Conservation (phyloP, 1,140 invertebrate genomes). For the Drosophila pandora region DNA sequence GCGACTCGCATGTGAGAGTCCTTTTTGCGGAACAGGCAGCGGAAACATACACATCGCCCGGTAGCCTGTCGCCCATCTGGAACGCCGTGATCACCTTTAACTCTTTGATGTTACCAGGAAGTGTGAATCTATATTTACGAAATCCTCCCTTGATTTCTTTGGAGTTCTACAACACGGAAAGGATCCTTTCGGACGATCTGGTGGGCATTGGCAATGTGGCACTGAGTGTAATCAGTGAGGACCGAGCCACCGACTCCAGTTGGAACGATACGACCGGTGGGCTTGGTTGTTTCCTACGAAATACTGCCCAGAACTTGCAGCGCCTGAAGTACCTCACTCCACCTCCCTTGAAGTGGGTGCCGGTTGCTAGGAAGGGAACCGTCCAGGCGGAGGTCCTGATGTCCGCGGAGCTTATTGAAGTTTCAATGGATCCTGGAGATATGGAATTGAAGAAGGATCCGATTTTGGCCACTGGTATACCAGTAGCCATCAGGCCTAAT, state of each 20-base stretch:
- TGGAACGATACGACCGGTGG: slow-evolving; percentile 23
- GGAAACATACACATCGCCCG: slow-evolving; percentile 65
- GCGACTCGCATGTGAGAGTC: slow-evolving; percentile 85
- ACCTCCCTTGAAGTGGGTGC: slow-evolving; percentile 74
- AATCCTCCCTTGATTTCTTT: slow-evolving; percentile 84
- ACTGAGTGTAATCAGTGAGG: slow-evolving; percentile 48
- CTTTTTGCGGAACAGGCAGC: slow-evolving; percentile 81
- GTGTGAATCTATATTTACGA: slow-evolving; percentile 83
- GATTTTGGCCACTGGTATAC: slow-evolving; percentile 51
- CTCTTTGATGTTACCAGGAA: slow-evolving; percentile 84
- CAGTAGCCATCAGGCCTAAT: slow-evolving; percentile 62
- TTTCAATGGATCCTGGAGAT: background rate
- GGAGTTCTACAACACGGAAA: slow-evolving; percentile 82
- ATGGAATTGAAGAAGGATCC: slow-evolving; percentile 3
- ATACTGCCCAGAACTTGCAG: slow-evolving; percentile 31
- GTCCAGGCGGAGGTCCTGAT: slow-evolving; percentile 72
- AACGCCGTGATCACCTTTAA: slow-evolving; percentile 86
- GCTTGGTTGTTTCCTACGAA: slow-evolving; percentile 6
- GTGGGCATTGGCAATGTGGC: slow-evolving; percentile 50
- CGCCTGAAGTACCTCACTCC: slow-evolving; percentile 76
- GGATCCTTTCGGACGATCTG: slow-evolving; percentile 24
- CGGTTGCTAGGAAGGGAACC: slow-evolving; percentile 57
- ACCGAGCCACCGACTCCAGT: slow-evolving; percentile 16
- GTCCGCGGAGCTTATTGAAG: slow-evolving; percentile 70
- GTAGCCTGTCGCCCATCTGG: slow-evolving; percentile 86